phyloP scores from a whole-genome alignment of 2,797 vertebrate genomes.

The Myoxocephalus aenaeus region DNA sequence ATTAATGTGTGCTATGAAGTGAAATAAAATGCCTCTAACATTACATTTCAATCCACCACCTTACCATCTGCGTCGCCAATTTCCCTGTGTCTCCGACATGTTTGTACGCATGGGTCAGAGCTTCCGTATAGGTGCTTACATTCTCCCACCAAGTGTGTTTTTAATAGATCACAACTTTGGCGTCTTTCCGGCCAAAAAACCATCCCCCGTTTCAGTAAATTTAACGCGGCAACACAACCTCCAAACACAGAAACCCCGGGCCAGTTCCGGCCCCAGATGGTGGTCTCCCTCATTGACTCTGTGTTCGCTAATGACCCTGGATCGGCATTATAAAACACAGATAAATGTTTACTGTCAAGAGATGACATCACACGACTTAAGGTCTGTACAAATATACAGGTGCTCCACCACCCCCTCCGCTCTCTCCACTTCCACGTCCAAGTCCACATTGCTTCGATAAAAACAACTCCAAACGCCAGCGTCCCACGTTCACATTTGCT shows the following conservation, averaged over 20 bases:
- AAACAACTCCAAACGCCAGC: slow-evolving; percentile 56
- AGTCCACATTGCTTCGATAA: slow-evolving; percentile 62
- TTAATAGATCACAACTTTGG: background rate
- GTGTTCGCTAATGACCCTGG: slow-evolving; percentile 61
- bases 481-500: slow-evolving; percentile 65
- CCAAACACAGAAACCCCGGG: slow-evolving; percentile 8
- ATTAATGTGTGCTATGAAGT: too few relatives aligned
- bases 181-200: too few relatives aligned
- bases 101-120: too few relatives aligned
- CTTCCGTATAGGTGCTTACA: too few relatives aligned
- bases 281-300: slow-evolving; percentile 57
- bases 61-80: too few relatives aligned
- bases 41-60: too few relatives aligned
- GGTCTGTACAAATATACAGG: slow-evolving; percentile 79
- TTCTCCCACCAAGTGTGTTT: too few relatives aligned
- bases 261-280: slow-evolving; percentile 54
- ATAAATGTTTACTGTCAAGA: slow-evolving; percentile 78
- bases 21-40: too few relatives aligned
- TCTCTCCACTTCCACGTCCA: slow-evolving; percentile 56
- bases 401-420: slow-evolving; percentile 32
- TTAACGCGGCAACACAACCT: slow-evolving; percentile 13
- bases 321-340: slow-evolving; percentile 62
- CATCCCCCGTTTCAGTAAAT: slow-evolving; percentile 21
- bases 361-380: slow-evolving; percentile 82
- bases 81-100: too few relatives aligned